Evolutionary conservation across 2,113 vertebrate genomes (phyloP).

Genomic region (Eubucco bourcierii): DNA sequence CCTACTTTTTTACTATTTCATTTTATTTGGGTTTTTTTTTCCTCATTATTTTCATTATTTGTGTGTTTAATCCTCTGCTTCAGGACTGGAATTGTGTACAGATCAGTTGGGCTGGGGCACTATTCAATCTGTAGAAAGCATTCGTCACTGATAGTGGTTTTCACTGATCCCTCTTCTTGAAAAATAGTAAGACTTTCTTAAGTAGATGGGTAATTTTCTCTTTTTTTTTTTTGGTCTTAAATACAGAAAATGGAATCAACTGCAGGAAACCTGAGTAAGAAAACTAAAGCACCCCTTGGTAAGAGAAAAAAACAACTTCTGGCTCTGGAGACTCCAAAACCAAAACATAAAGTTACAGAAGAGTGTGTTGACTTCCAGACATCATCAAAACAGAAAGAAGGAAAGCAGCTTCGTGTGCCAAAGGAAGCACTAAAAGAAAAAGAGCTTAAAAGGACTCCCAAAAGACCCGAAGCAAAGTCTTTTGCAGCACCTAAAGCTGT

Average conservation of each 20-base stretch:
- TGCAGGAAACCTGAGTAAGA: neutral
- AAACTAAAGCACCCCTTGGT: neutral
- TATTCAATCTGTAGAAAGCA: accelerated
- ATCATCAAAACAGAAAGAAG: neutral
- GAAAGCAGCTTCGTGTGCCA: neutral
- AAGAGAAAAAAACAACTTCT: conserved; percentile 18
- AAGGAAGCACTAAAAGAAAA: conserved; percentile 43
- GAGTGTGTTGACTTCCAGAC: neutral
- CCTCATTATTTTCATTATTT: neutral
- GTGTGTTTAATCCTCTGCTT: neutral
- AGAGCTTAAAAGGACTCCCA: conserved; percentile 53
- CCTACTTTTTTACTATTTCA: neutral
- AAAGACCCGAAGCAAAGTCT: conserved; percentile 60
- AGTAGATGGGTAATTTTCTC: neutral
- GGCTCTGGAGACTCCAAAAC: neutral
- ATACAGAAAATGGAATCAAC: conserved; percentile 29
- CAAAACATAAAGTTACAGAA: neutral
- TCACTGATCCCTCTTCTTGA: neutral
- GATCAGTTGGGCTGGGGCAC: neutral
- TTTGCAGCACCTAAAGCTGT: conserved; percentile 31
- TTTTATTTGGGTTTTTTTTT: neutral
- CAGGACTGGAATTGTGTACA: neutral
- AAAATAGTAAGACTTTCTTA: neutral
- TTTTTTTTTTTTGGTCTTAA: neutral
- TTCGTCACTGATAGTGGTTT: neutral